phyloP scores from a whole-genome alignment of 2,797 vertebrate genomes.

The Dendrocincla tyrannina region DNA sequence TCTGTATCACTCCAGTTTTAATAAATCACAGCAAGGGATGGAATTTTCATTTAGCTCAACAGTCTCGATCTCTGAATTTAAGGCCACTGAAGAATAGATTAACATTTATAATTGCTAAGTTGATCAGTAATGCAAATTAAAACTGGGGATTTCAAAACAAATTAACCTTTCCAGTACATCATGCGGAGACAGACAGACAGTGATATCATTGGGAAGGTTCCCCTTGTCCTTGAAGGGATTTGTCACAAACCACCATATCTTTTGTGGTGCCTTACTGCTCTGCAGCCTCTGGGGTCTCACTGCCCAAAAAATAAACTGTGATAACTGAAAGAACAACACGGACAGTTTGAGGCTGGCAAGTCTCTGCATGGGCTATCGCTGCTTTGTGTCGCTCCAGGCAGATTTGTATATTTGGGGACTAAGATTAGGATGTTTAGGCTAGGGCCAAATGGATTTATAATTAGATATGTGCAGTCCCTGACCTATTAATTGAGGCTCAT shows the following conservation, averaged over 20 bases:
- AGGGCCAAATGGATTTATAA: conserved; percentile 27
- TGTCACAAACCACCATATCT: not conserved
- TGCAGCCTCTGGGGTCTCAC: not conserved
- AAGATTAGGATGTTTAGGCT: conserved; percentile 63
- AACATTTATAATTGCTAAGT: conserved; percentile 41
- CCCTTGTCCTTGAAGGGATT: not conserved
- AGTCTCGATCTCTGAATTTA: not conserved
- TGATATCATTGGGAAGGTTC: not conserved
- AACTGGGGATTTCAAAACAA: conserved; percentile 41
- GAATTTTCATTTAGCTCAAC: conserved; percentile 10
- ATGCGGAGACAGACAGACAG: not conserved
- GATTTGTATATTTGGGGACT: conserved; percentile 5
- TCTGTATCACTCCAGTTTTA: not conserved
- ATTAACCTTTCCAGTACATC: conserved; percentile 47
- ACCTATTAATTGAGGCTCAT: not conserved
- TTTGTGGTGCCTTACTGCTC: not conserved
- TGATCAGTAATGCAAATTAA: conserved; percentile 27
- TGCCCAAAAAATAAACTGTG: conserved; percentile 21
- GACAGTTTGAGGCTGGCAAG: not conserved
- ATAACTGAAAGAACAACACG: conserved; percentile 2
- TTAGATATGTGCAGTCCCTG: not conserved
- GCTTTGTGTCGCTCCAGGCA: not conserved
- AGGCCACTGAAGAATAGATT: conserved; percentile 32
- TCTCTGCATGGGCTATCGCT: not conserved
- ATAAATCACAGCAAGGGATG: conserved; percentile 5